Conservation (phyloP, 37 sponge, comb jelly and placozoan genomes). For the Beroe forskalii region DNA sequence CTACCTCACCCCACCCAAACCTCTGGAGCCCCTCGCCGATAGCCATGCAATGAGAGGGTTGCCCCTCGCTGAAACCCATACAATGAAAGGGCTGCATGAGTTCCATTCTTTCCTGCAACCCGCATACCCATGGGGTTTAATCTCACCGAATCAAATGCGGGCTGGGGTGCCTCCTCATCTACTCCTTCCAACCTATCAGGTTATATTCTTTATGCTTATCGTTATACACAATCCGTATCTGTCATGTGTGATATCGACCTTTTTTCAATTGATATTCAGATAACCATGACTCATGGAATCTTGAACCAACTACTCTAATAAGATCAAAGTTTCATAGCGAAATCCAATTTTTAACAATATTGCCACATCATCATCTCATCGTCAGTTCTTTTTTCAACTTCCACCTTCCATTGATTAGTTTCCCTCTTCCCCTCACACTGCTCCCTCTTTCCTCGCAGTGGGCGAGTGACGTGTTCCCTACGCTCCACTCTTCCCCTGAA, state of each 20-base stretch:
- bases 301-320: too few species aligned
- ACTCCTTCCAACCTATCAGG: background rate
- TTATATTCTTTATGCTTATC: too few species aligned
- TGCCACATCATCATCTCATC: too few species aligned
- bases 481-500: too few species aligned
- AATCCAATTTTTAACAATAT: too few species aligned
- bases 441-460: background rate
- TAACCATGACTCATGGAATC: too few species aligned
- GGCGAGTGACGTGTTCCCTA: background rate
- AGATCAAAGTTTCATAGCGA: too few species aligned
- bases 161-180: background rate
- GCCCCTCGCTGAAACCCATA: too few species aligned
- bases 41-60: too few species aligned
- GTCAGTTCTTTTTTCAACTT: background rate
- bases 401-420: background rate
- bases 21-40: background rate
- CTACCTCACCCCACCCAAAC: background rate
- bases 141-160: background rate
- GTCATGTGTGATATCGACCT: background rate
- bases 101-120: background rate
- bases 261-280: too few species aligned
- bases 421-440: background rate
- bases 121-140: background rate
- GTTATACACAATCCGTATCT: background rate
- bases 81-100: too few species aligned